Evolutionary conservation across 2,888 invertebrate species (phyloP), one percentile per base, ranked within the genome.

Genomic region (Nymphalis polychloros): DNA sequence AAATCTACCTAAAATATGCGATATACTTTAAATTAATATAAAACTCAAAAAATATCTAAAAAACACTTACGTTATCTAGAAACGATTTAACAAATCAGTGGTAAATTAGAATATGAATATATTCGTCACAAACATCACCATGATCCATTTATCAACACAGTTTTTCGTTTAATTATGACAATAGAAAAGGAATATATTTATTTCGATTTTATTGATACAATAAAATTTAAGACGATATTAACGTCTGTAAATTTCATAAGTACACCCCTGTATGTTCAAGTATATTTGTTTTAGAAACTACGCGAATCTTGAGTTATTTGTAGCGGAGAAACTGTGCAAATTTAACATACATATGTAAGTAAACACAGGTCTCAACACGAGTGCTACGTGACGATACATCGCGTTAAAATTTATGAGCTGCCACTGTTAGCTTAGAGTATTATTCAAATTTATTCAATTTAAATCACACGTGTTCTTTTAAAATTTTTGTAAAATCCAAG

Each of bases 311-410:
- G 16, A n/a, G 55, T 8, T 55, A 55, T 55, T 53, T 27, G 23
- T 55, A 31, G 55, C 17, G 17, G 8, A 31, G 31, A 31, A n/a
- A n/a, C 16, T 31, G 55, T 31, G 55, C n/a, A 31, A 55, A 23
- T 23, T 20, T 20, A 52, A 52, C 23, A 52, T 23, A 20, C 23
- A 52, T 52, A 52, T 23, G 23, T 52, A 52, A 13, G 31, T 31
- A 55, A 55, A 35, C 27, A 57, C 35, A 57, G 35, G 27, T 41
- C 13, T 19, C 27, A 57, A n/a, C 57, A 57, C 41, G 35, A 57
- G 35, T 57, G 35, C 35, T 19, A 47, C 65, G 52, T 60, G 65
- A 59, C 59, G 27, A 60, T 52, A 65, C 27, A 60, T 65, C 31
- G 52, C 52, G 20, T 59, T 50, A 52, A 35, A 59, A 64, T 35